These are phyloP conservation scores for Alethe castanea DNA, from an alignment of 2,113 vertebrate species.

Conservation along the genomic window DNA sequence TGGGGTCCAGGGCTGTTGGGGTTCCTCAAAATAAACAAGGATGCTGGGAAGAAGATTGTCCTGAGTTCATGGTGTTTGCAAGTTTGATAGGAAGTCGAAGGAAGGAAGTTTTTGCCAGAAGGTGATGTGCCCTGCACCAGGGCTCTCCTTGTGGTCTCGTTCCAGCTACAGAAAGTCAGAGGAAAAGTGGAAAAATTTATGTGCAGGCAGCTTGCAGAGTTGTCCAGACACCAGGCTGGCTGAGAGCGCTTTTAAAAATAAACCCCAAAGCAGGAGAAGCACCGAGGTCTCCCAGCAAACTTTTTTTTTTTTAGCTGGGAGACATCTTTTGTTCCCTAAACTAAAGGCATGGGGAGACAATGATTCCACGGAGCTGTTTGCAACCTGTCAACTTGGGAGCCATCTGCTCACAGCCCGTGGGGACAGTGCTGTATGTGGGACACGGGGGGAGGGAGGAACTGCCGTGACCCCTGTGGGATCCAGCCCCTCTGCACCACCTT, in stretches of 20 bases:
- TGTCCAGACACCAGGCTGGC: background rate
- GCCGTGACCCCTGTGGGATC: accelerated
- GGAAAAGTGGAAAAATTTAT: background rate
- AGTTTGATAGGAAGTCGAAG: background rate
- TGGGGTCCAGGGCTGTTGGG: background rate
- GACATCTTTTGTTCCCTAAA: background rate
- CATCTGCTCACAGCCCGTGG: background rate
- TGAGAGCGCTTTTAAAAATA: background rate
- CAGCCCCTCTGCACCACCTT: background rate
- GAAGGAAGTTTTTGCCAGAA: background rate
- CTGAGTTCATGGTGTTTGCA: background rate
- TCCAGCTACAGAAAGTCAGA: background rate
- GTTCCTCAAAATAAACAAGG: background rate
- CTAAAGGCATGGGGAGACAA: background rate
- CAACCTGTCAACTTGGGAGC: slow-evolving; percentile 52
- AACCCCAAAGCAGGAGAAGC: background rate
- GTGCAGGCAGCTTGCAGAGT: background rate
- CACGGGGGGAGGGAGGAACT: background rate
- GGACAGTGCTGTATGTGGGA: background rate
- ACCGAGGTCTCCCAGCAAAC: background rate
- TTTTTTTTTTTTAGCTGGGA: background rate
- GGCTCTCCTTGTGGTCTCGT: background rate
- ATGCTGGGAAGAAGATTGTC: background rate
- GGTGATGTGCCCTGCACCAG: background rate
- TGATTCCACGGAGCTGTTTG: background rate